Evolutionary conservation across 92 coral and sea anemone species (phyloP).

Genomic region (Galaxea fascicularis): DNA sequence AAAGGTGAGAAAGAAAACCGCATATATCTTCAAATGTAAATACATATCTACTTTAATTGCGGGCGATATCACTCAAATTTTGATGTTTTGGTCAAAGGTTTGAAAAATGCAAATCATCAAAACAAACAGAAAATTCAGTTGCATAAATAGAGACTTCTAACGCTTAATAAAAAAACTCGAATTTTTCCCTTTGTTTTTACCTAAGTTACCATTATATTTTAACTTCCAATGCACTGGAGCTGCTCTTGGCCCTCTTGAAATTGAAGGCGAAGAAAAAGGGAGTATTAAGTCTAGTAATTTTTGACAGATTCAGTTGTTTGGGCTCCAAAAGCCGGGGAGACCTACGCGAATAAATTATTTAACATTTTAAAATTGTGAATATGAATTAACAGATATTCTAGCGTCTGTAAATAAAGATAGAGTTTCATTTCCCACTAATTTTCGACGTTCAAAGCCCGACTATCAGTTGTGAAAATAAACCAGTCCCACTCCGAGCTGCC

Average conservation of each 20-base stretch:
- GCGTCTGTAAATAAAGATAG: not conserved
- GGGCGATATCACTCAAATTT: not conserved
- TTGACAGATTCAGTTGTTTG: not conserved
- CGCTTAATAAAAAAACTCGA: not conserved
- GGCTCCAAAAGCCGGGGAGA: not conserved
- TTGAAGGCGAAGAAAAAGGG: not conserved
- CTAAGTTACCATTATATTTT: not conserved
- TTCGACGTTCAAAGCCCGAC: not conserved
- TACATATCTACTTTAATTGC: not conserved
- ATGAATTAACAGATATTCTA: not conserved
- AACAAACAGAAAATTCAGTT: not conserved
- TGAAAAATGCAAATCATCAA: not conserved
- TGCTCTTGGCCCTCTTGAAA: not conserved
- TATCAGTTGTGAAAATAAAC: not conserved
- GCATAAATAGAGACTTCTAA: slow-evolving; percentile 4
- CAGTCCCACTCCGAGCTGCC: not conserved
- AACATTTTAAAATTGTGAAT: not conserved
- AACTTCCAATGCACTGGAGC: not conserved
- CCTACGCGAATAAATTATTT: slow-evolving; percentile 28
- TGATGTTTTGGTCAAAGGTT: not conserved
- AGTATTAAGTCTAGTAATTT: not conserved
- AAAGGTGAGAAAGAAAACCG: not conserved
- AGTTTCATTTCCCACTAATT: not conserved
- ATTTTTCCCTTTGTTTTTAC: not conserved
- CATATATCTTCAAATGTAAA: not conserved